Evolutionary conservation across 1,140 invertebrate genomes (phyloP).

Genomic region (Hermetia illucens): DNA sequence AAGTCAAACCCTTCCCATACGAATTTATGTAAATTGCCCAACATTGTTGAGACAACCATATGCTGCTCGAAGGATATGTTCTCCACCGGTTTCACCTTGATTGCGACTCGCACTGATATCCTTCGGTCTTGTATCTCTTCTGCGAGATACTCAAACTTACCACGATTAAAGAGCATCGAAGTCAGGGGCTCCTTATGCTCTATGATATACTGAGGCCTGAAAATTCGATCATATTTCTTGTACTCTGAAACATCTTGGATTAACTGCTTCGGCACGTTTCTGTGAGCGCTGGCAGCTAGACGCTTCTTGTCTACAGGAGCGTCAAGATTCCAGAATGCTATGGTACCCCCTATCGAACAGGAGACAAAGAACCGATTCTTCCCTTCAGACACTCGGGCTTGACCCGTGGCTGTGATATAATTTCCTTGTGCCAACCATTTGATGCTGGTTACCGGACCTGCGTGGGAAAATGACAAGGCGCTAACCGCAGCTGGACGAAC

Average conservation of each 20-base stretch:
- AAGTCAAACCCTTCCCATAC: constrained; percentile 34
- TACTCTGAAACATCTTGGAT: constrained; percentile 38
- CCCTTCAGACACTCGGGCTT: constrained; percentile 28
- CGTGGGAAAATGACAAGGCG: constrained; percentile 43
- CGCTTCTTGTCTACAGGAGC: constrained; percentile 10
- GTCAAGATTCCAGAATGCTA: constrained; percentile 57
- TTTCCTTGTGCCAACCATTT: constrained; percentile 47
- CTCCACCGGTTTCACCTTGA: constrained; percentile 9
- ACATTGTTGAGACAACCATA: constrained; percentile 2
- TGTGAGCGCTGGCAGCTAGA: constrained; percentile 6
- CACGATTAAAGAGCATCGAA: constrained; percentile 14
- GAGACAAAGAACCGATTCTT: constrained; percentile 44
- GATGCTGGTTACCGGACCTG: constrained; percentile 43
- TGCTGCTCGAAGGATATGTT: not conserved
- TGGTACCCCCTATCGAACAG: constrained; percentile 45
- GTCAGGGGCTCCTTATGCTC: constrained; percentile 31
- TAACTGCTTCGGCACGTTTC: constrained; percentile 36
- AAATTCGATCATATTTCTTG: constrained; percentile 37
- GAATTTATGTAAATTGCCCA: constrained; percentile 16
- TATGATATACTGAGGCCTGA: constrained; percentile 44
- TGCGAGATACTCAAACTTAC: constrained; percentile 13
- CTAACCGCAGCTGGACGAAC: constrained; percentile 45
- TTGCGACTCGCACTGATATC: constrained; percentile 12
- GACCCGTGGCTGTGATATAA: constrained; percentile 42
- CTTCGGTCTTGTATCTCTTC: constrained; percentile 18